A percentile compares a stretch with the other conserved stretches of the same genome.
These are phyloP conservation scores for Ennomos erosarius DNA, from an alignment of 2,888 invertebrate genomes.

Conservation along the genomic window DNA sequence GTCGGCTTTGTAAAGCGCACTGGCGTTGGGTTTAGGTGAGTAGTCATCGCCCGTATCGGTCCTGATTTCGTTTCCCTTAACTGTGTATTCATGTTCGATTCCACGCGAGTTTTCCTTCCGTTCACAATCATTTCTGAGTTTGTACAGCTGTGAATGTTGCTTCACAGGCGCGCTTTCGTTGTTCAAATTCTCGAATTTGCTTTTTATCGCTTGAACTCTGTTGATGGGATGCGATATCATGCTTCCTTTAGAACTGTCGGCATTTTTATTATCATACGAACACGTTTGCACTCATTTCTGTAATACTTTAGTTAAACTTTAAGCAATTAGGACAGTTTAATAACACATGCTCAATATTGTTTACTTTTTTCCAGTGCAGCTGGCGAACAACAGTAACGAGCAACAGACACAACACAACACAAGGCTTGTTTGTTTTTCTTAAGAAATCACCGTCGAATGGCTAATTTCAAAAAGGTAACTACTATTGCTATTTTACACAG, in stretches of 20 bases:
- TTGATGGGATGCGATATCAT: constrained; percentile 79
- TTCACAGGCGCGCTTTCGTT: constrained; percentile 58
- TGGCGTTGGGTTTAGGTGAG: constrained; percentile 62
- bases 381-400: constrained; percentile 1
- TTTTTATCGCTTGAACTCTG: constrained; percentile 87
- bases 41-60: constrained; percentile 52
- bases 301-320: constrained; percentile 5
- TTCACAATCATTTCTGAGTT: constrained; percentile 46
- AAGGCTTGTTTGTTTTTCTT: constrained; percentile 13
- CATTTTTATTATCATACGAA: constrained; percentile 55
- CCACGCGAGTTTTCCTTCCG: constrained; percentile 39
- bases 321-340: background rate
- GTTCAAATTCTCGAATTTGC: constrained; percentile 86
- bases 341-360: constrained; percentile 25
- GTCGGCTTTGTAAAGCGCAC: constrained; percentile 73
- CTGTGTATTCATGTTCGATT: constrained; percentile 14
- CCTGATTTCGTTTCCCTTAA: constrained; percentile 44
- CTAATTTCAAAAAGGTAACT: constrained; percentile 45
- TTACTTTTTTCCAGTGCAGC: constrained; percentile 25
- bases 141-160: constrained; percentile 47
- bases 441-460: constrained; percentile 30
- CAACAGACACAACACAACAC: constrained; percentile 2
- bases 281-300: constrained; percentile 12
- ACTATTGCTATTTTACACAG: constrained; percentile 51
- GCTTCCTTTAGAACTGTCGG: constrained; percentile 64